phyloP scores from a whole-genome alignment of 2,888 invertebrate species.

The Steinernema carpocapsae region DNA sequence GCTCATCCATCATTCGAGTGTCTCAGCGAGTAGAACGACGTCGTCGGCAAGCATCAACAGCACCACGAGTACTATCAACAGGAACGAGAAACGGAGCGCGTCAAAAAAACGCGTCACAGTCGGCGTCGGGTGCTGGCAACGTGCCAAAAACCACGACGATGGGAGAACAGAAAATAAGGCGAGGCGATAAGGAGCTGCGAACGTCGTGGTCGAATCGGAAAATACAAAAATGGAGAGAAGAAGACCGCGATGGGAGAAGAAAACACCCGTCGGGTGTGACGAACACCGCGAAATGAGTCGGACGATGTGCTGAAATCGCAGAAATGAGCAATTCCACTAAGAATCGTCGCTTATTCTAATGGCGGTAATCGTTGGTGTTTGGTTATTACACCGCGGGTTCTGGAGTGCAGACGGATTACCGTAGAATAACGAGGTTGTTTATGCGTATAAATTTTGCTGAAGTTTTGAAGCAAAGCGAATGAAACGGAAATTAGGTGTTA shows the following conservation, averaged over 20 bases:
- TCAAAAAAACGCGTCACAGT: neutral
- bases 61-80: conserved; percentile 7
- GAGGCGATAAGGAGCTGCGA: neutral
- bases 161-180: neutral
- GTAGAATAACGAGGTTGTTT: conserved; percentile 27
- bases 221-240: neutral
- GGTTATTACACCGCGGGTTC: conserved; percentile 3
- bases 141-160: conserved; percentile 10
- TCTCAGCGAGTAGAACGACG: conserved; percentile 6
- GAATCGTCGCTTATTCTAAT: no score
- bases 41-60: no score
- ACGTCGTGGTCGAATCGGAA: no score
- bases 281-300: neutral
- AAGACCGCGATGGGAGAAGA: neutral
- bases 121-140: neutral
- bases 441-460: neutral
- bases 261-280: neutral
- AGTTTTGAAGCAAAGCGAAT: no score
- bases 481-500: neutral
- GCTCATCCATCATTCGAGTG: conserved; percentile 20
- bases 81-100: conserved; percentile 10
- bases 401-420: neutral
- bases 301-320: neutral
- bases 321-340: neutral
- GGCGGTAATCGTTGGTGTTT: conserved; percentile 9